phyloP scores from a whole-genome alignment of 2,113 vertebrate species.

The Siphamia tubifer region DNA sequence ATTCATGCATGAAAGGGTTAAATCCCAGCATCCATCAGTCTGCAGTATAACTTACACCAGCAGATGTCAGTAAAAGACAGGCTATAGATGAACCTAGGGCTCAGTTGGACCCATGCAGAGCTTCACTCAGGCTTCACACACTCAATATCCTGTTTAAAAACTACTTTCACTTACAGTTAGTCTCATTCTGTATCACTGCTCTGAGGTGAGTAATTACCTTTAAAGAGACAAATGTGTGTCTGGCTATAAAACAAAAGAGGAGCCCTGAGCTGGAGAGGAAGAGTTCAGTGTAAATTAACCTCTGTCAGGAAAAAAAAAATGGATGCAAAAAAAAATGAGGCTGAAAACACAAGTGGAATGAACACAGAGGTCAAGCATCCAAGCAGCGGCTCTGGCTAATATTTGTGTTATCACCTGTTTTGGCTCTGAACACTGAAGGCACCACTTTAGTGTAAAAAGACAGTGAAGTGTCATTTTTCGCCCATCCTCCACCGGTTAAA shows the following conservation, averaged over 20 bases:
- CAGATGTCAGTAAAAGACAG: slow-evolving; percentile 62
- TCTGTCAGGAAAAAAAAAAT: neutral
- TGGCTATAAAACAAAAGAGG: neutral
- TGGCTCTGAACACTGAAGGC: neutral
- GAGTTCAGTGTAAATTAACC: slow-evolving; percentile 11
- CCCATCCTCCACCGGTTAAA: slow-evolving; percentile 10
- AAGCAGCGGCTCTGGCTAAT: too few species aligned
- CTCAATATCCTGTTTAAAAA: neutral
- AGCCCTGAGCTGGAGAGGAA: neutral
- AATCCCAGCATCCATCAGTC: too few species aligned
- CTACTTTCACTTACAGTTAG: neutral
- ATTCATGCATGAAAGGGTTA: too few species aligned
- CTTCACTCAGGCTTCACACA: neutral
- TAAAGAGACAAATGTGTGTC: neutral
- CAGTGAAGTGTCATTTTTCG: slow-evolving; percentile 23
- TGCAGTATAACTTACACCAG: slow-evolving; percentile 20
- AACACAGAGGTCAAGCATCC: neutral
- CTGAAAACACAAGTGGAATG: neutral
- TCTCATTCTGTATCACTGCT: neutral
- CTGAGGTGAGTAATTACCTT: neutral
- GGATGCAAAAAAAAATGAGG: slow-evolving; percentile 8
- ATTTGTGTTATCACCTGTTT: too few species aligned
- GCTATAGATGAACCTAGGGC: neutral
- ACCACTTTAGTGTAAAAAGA: neutral
- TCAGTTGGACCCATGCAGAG: neutral